phyloP scores from a whole-genome alignment of 1,140 invertebrate species.

The Lucilia cuprina region DNA sequence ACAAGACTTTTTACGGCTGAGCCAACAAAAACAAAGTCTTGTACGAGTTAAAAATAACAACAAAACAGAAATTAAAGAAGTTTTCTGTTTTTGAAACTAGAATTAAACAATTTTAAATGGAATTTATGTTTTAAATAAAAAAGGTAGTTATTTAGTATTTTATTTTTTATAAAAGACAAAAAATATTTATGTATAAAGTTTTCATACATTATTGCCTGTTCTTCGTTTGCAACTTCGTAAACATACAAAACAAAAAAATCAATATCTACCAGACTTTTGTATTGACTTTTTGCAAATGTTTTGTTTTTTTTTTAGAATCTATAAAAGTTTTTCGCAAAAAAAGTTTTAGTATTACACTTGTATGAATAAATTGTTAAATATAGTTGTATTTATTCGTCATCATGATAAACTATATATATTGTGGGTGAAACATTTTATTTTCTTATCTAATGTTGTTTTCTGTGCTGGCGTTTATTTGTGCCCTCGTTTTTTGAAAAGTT shows the following conservation, averaged over 20 bases:
- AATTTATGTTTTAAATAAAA: background rate
- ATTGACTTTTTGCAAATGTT: background rate
- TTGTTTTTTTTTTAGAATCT: background rate
- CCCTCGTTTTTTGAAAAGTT: too few species aligned
- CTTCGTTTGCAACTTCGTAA: too few species aligned
- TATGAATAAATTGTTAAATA: background rate
- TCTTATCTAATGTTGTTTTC: background rate
- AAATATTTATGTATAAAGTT: too few species aligned
- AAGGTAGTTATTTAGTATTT: background rate
- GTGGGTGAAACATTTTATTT: background rate
- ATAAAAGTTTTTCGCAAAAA: background rate
- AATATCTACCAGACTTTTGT: background rate
- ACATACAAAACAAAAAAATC: background rate
- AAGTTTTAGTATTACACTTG: background rate
- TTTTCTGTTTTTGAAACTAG: background rate
- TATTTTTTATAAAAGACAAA: too few species aligned
- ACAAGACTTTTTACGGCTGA: background rate
- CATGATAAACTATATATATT: background rate
- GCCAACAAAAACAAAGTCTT: background rate
- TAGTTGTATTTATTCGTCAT: background rate
- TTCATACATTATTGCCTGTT: too few species aligned
- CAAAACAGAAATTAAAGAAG: background rate
- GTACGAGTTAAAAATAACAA: background rate
- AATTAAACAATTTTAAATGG: background rate
- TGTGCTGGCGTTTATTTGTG: too few species aligned